Evolutionary conservation across 2,888 invertebrate genomes (phyloP), one percentile per base, ranked within the genome.

Genomic region (Sturmia bella): DNA sequence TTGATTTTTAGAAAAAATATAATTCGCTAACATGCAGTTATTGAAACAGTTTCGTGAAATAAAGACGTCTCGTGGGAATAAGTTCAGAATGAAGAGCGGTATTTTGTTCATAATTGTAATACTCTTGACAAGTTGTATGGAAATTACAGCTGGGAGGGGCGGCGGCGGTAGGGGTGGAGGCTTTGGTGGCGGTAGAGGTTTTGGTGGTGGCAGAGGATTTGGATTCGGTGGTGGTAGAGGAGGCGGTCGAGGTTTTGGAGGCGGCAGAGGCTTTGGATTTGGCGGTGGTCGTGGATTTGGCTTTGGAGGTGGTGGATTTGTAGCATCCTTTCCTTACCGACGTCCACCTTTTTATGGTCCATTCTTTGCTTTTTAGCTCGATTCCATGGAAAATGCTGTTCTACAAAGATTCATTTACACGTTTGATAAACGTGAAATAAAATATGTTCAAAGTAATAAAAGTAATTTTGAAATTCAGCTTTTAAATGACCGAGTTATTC

Each of bases 91-190:
- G 72, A 63, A 72, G 12, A 1, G 19, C 9, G 43, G 27, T 48
- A 41, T 48, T 39, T 39, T 54, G 24, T 9, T 64, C n/a, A 74
- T 64, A 43, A 39, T 74, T 15, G 24, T 66, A 48, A 39, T 74
- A 24, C 13, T 66, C 41, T 17, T 57, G 27, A 57, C 63, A 19
- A 73, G 39, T 64, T 27, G 48, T 2, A 24, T 48, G 37, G 48
- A 27, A 39, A 17, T 11, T 7, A 9, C 3, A 3, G 66, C 2
- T 0, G 56, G 21, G 1, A 63, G 74, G 19, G 74, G 66, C 5
- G 74, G 64, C 3, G 73, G 73, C 3, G 63, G 73, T 7, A n/a
- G 57, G 11, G 57, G 37, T 50, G 59, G 59, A 11, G 72, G 70
- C 12, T 59, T 59, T 24, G 50, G 72, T 19, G 52, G 57, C 0